Evolutionary conservation across 2,888 invertebrate species (phyloP).

Genomic region (Electrophaes corylata): DNA sequence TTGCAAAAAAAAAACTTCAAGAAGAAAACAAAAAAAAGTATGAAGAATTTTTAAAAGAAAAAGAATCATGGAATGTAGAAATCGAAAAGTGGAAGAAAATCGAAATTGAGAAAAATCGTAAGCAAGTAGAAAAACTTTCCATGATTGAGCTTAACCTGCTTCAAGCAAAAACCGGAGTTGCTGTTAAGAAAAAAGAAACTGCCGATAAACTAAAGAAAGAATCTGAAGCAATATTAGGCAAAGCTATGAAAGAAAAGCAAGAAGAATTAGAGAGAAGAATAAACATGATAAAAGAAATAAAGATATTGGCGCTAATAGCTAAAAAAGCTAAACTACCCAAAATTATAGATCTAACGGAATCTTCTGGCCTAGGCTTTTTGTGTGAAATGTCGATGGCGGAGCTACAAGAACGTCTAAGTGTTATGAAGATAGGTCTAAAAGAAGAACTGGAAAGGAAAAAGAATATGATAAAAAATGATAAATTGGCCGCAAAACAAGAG

Average conservation of each 20-base stretch:
- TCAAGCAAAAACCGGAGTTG: slow-evolving; percentile 58
- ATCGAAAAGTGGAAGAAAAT: slow-evolving; percentile 78
- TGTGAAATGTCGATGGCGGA: slow-evolving; percentile 88
- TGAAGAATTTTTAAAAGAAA: slow-evolving; percentile 78
- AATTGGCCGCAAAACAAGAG: slow-evolving; percentile 70
- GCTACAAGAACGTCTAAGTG: slow-evolving; percentile 80
- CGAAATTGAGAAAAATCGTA: slow-evolving; percentile 78
- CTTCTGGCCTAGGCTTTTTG: slow-evolving; percentile 83
- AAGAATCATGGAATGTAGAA: slow-evolving; percentile 72
- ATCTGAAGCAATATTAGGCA: slow-evolving; percentile 57
- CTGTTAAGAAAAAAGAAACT: slow-evolving; percentile 60
- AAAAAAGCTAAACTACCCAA: slow-evolving; percentile 78
- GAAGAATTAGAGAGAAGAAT: slow-evolving; percentile 77
- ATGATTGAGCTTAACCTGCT: slow-evolving; percentile 60
- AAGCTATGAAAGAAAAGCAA: slow-evolving; percentile 72
- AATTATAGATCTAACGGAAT: slow-evolving; percentile 85
- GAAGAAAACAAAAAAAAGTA: slow-evolving; percentile 80
- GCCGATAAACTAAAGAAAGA: slow-evolving; percentile 65
- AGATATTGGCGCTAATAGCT: slow-evolving; percentile 74
- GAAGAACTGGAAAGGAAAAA: slow-evolving; percentile 81
- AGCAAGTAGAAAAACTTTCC: slow-evolving; percentile 70
- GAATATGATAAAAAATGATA: slow-evolving; percentile 69
- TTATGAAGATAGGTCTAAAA: slow-evolving; percentile 77
- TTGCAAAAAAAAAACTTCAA: slow-evolving; percentile 79
- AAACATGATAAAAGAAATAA: slow-evolving; percentile 80